Evolutionary conservation across 2,113 vertebrate species (phyloP).

Genomic region (Nestor notabilis): DNA sequence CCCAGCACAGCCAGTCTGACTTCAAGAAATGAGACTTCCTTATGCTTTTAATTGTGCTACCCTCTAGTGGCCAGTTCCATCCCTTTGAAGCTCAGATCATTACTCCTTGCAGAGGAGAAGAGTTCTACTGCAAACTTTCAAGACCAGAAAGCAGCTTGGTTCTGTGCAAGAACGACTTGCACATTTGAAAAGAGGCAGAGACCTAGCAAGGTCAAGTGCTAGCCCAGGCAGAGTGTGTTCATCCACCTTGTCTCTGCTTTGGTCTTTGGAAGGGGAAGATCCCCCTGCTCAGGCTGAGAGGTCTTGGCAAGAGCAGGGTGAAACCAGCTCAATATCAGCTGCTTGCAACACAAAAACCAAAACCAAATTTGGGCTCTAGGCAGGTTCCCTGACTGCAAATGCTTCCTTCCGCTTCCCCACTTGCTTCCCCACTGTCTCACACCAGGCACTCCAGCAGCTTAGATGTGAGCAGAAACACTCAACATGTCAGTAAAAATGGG

Average conservation of each 20-base stretch:
- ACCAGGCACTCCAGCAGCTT: neutral
- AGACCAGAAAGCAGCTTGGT: neutral
- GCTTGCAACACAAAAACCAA: neutral
- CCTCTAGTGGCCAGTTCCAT: slow-evolving; percentile 57
- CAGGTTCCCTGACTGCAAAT: neutral
- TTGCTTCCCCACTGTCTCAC: neutral
- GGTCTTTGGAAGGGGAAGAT: neutral
- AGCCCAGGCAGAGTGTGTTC: neutral
- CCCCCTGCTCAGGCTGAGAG: neutral
- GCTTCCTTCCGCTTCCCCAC: neutral
- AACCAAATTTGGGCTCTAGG: neutral
- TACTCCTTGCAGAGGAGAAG: neutral
- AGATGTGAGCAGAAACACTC: neutral
- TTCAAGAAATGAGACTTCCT: neutral
- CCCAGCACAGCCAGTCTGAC: neutral
- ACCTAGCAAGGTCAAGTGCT: neutral
- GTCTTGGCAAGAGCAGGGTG: neutral
- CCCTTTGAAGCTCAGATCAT: neutral
- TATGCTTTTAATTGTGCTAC: slow-evolving; percentile 68
- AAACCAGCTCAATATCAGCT: neutral
- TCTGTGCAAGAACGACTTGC: neutral
- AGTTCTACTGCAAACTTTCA: neutral
- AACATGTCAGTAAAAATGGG: neutral
- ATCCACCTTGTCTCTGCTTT: neutral
- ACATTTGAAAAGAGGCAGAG: neutral